Evolutionary conservation across 2,888 invertebrate species (phyloP).

Genomic region (Nysson spinosus): DNA sequence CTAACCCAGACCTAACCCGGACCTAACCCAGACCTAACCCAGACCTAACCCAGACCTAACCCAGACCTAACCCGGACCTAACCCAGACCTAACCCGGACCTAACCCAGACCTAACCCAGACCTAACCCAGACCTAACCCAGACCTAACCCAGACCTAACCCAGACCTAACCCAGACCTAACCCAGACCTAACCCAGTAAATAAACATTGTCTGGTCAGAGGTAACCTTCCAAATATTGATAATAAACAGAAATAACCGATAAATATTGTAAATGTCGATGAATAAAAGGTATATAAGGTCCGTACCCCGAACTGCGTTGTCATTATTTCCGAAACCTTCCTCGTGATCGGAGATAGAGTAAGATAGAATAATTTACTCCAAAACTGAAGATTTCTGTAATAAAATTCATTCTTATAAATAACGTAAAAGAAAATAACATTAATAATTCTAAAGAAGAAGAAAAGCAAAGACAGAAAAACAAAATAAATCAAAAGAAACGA

Average conservation of each 20-base stretch:
- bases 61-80: neutral
- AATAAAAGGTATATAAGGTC: too few species aligned
- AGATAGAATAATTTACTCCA: too few species aligned
- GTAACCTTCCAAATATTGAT: neutral
- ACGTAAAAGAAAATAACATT: too few species aligned
- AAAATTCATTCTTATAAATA: too few species aligned
- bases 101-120: neutral
- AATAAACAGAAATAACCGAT: neutral
- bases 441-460: too few species aligned
- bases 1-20: neutral
- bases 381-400: too few species aligned
- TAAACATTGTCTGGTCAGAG: neutral
- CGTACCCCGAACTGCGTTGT: too few species aligned
- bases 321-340: too few species aligned
- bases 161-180: neutral
- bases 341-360: too few species aligned
- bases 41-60: neutral
- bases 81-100: neutral
- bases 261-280: too few species aligned
- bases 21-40: neutral
- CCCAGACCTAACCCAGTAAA: neutral
- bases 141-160: neutral
- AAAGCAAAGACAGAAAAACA: too few species aligned
- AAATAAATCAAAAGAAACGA: too few species aligned
- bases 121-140: neutral